Percentiles rank a stretch among this genome's conserved stretches.
Evolutionary conservation across 2,888 invertebrate species (phyloP).

Genomic region (Deroplatys truncata): DNA sequence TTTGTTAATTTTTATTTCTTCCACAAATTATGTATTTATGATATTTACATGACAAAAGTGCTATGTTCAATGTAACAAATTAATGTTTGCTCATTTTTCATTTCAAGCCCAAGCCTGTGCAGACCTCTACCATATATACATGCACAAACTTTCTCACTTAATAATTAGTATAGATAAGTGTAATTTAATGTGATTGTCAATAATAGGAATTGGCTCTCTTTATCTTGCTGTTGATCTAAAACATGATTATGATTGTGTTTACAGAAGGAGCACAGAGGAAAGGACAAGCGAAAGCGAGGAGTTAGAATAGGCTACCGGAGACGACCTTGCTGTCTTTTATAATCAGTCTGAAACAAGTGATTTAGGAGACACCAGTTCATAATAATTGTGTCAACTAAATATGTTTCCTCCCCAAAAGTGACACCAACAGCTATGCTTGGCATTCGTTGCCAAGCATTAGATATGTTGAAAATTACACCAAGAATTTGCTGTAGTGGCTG

Average conservation of each 20-base stretch:
- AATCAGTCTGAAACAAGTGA: neutral
- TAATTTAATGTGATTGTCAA: too few relatives aligned
- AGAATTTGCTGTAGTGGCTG: neutral
- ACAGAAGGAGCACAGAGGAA: constrained; percentile 68
- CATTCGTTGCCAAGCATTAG: neutral
- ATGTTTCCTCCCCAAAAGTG: neutral
- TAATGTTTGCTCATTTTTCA: too few relatives aligned
- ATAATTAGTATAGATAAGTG: too few relatives aligned
- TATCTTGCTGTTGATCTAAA: neutral
- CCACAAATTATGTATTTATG: too few relatives aligned
- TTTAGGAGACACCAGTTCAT: constrained; percentile 1
- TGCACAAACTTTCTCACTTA: too few relatives aligned
- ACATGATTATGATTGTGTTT: neutral
- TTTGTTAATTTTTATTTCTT: too few relatives aligned
- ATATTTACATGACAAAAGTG: too few relatives aligned
- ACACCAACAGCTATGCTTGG: constrained; percentile 2
- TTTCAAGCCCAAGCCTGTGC: too few relatives aligned
- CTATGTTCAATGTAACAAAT: too few relatives aligned
- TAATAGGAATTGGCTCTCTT: too few relatives aligned
- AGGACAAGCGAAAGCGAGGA: constrained; percentile 56
- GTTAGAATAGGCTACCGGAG: constrained; percentile 24
- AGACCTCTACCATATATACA: too few relatives aligned
- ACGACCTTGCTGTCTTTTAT: constrained; percentile 30
- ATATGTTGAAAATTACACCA: neutral
- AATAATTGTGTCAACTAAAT: constrained; percentile 1